These are phyloP conservation scores for Drosophila testacea DNA, from an alignment of 2,888 invertebrate genomes.

Conservation along the genomic window DNA sequence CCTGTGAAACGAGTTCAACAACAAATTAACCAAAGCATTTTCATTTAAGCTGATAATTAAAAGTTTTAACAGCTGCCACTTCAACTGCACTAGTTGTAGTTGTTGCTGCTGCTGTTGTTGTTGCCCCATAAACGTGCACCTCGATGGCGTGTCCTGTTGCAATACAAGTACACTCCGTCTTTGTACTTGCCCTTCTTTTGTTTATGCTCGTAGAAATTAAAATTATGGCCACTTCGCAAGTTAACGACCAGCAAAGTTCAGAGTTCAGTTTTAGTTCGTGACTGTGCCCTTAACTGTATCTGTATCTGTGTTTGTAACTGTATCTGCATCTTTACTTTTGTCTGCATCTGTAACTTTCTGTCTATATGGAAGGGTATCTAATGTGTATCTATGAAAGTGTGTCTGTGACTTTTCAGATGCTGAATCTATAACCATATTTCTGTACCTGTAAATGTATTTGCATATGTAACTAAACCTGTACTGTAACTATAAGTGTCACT, in stretches of 20 bases:
- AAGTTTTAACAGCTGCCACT: slow-evolving; percentile 7
- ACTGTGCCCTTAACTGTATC: background rate
- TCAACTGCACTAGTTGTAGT: slow-evolving; percentile 4
- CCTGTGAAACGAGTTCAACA: slow-evolving; percentile 86
- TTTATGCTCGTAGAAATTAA: slow-evolving; percentile 70
- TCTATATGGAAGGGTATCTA: background rate
- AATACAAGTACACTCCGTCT: background rate
- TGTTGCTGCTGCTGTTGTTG: too few relatives aligned
- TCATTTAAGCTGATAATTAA: slow-evolving; percentile 17
- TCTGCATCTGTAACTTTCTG: background rate
- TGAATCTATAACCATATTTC: background rate
- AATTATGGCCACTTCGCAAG: slow-evolving; percentile 69
- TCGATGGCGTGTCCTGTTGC: slow-evolving; percentile 25
- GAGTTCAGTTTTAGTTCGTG: slow-evolving; percentile 10
- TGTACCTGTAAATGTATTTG: background rate
- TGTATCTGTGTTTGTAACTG: background rate
- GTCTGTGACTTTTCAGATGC: background rate
- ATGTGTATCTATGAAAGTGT: background rate
- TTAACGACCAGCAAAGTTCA: slow-evolving; percentile 3
- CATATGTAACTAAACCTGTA: background rate
- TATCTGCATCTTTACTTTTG: background rate
- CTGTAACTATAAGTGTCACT: background rate
- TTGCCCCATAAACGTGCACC: slow-evolving; percentile 23
- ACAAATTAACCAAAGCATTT: slow-evolving; percentile 45
- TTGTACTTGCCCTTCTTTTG: slow-evolving; percentile 21